Evolutionary conservation across 2,888 invertebrate genomes (phyloP), one percentile per base, ranked within the genome.

Genomic region (Oscheius myriophilus): DNA sequence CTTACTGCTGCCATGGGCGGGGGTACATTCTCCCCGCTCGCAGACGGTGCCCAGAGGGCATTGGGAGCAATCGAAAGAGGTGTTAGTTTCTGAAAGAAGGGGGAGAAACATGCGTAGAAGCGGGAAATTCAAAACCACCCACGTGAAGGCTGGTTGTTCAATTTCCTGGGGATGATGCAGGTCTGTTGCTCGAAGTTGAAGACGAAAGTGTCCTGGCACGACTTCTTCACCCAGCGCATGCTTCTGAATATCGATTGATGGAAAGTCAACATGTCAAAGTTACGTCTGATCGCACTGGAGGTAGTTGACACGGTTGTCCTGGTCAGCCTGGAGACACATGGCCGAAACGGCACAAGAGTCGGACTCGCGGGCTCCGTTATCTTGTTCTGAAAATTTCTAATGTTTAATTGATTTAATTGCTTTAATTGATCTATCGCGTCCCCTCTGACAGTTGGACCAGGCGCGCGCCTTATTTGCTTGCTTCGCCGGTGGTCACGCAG

Each of bases 171-270:
- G 61, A 79, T 82, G 69, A 85, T 78, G 70, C 86, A 86, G 26
- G 84, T 78, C 70, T 86, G 86, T 62, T 84, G 83, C 70, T 85
- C 83, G 74, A 86, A 86, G 76, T 80, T 84, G 82, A 86, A 86
- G 70, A 78, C 70, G 70, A 81, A 82, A 53, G 77, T 79, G 26
- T 81, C 78, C 62, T 86, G 83, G 74, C 86, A 86, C 51, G 81
- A 77, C 62, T 84, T 84, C 66, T 79, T 81, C 45, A 79, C 67
- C 86, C 86, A 86, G 49, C 79, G 73, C 69, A 78, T 77, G 54
- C 70, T 67, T 41, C 85, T 85, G 69, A 52, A 68, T 18, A 43
- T 46, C 33, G 2, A 55, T 66, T 52, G 53, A 39, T 46, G 33
- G 16, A 43, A 57, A 23, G 1, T 33, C 21, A 16, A 1, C n/a